These are phyloP conservation scores for Dermatemys mawii DNA, from an alignment of 2,113 vertebrate genomes.

Conservation along the genomic window DNA sequence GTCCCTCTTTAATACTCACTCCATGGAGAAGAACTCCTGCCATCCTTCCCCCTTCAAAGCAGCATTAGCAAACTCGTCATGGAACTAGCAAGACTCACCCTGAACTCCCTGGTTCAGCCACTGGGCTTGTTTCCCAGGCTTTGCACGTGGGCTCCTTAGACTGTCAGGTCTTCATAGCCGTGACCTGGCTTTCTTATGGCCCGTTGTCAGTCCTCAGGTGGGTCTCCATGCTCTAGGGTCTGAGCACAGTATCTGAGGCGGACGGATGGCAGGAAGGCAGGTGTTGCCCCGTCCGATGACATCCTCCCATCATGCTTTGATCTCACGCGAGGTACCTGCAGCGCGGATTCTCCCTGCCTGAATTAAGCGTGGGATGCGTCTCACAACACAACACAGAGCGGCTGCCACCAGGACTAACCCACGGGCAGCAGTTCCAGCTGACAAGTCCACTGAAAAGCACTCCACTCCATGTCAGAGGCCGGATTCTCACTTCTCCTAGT, in stretches of 20 bases:
- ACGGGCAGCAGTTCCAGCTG: background rate
- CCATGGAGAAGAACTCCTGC: too few relatives aligned
- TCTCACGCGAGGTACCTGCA: fast-evolving
- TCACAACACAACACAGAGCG: background rate
- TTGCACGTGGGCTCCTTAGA: background rate
- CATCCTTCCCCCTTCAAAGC: background rate
- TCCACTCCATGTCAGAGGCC: background rate
- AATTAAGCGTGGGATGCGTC: background rate
- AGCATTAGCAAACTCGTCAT: background rate
- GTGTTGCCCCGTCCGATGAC: background rate
- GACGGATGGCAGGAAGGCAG: background rate
- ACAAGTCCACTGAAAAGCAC: background rate
- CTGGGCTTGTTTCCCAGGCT: background rate
- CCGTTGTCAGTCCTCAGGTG: background rate
- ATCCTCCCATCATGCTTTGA: background rate
- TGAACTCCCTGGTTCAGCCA: background rate
- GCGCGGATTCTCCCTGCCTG: background rate
- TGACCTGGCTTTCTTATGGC: background rate
- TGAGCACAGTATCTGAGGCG: background rate
- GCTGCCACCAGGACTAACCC: background rate
- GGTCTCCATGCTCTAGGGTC: too few relatives aligned
- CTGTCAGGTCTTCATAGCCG: background rate
- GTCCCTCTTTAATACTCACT: background rate
- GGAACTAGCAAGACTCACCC: too few relatives aligned
- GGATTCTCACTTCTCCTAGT: background rate